These are phyloP conservation scores for Steinernema khuongi DNA, from an alignment of 1,140 invertebrate species.

Conservation along the genomic window DNA sequence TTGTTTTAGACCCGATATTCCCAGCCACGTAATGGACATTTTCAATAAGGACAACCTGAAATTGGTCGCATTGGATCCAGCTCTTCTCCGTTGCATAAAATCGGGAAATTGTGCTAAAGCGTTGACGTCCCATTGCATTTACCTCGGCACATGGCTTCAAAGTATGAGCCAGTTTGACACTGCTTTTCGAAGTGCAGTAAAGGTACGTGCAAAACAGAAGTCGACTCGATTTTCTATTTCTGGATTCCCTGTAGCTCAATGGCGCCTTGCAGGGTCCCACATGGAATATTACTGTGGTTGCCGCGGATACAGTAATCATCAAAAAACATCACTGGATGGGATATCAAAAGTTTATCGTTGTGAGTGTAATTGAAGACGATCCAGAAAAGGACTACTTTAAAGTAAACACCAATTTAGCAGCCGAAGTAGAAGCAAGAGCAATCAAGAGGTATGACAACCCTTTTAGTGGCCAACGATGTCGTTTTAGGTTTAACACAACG, in stretches of 20 bases:
- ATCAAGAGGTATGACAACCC: not conserved
- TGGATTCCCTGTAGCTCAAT: not conserved
- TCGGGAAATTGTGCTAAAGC: not conserved
- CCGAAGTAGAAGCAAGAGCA: not conserved
- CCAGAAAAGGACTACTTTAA: not conserved
- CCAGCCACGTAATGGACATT: not conserved
- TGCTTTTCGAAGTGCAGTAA: too few species aligned
- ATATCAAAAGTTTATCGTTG: not conserved
- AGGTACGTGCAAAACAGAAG: too few species aligned
- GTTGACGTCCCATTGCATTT: not conserved
- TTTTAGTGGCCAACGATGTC: not conserved
- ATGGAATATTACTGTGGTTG: too few species aligned
- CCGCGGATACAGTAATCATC: not conserved
- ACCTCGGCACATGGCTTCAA: not conserved
- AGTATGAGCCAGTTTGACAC: not conserved
- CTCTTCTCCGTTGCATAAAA: not conserved
- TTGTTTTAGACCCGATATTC: not conserved
- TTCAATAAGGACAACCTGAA: not conserved
- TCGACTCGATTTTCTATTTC: too few species aligned
- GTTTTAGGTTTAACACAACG: not conserved
- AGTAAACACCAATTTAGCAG: not conserved
- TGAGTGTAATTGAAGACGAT: not conserved
- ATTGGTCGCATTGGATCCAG: not conserved
- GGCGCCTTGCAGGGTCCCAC: not conserved
- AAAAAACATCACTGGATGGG: not conserved